Conservation (phyloP, 2,888 invertebrate genomes). For the Epirrhoe alternata region DNA sequence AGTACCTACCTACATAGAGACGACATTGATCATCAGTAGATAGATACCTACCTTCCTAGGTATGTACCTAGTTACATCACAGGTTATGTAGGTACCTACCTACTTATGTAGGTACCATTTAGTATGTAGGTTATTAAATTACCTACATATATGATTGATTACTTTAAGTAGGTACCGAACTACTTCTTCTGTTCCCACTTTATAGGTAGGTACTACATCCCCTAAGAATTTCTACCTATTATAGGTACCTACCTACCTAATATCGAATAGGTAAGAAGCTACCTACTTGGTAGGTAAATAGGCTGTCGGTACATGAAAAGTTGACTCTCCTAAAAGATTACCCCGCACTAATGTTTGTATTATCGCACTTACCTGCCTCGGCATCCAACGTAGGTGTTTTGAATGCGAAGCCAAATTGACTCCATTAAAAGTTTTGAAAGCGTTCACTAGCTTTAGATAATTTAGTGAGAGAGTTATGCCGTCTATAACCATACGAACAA, state of each 20-base stretch:
- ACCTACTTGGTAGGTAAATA: too few species aligned
- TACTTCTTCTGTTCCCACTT: too few species aligned
- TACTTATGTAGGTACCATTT: neutral
- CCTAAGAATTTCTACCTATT: too few species aligned
- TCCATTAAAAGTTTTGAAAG: slow-evolving; percentile 84
- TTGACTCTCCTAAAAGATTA: slow-evolving; percentile 59
- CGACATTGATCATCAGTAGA: slow-evolving; percentile 1
- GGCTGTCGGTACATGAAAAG: slow-evolving; percentile 40
- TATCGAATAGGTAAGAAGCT: too few species aligned
- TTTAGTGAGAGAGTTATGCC: slow-evolving; percentile 79
- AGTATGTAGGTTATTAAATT: neutral
- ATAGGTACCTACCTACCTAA: neutral
- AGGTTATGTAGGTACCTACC: neutral
- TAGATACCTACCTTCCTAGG: neutral
- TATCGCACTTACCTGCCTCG: slow-evolving; percentile 62
- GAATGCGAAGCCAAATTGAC: slow-evolving; percentile 82
- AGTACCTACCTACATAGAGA: neutral
- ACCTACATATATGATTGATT: too few species aligned
- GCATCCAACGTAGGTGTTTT: slow-evolving; percentile 73
- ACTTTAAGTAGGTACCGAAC: too few species aligned
- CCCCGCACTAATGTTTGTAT: slow-evolving; percentile 68
- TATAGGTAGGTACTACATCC: too few species aligned
- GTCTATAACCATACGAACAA: slow-evolving; percentile 72
- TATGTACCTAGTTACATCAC: too few species aligned
- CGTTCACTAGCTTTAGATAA: slow-evolving; percentile 81